Base-by-base conservation (phyloP, 1,140 invertebrate species). In the Cydia pomonella region DNA sequence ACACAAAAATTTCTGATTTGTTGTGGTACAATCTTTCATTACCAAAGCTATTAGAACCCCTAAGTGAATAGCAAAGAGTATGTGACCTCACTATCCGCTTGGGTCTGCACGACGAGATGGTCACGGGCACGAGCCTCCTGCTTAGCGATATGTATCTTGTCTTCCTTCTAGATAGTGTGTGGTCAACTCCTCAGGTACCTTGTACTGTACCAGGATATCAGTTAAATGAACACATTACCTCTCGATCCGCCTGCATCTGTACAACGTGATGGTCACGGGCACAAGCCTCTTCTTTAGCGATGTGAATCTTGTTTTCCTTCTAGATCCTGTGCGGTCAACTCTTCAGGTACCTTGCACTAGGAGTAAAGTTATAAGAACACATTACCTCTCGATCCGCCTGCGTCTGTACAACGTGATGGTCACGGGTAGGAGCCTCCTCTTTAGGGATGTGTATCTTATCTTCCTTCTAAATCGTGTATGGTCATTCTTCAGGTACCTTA, bases 241-340 rank as follows among this genome's bases (percentile, higher is more conserved):
- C 92, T 29, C 86, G 81, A 63, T 91, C 91, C 0, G 78, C 74
- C 33, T 90, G 87, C 0, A 83, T 84, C 7, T 81, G 77, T 1
- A 83, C 66, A 0, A 82, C 84, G 59, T 84, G 80, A 64, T 87
- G 85, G 66, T 92, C 87, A 25, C 89, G 83, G 0, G 90, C 86
- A 1, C 82, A 82, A 0, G 85, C 69, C 62, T 89, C 87, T 21
- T 91, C 89, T 64, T 93, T 90, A 10, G 93, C 87, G 80, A 94
- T 88, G 47, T 86, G 73, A 2, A 84, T 84, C 74, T 92, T 88
- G 69, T 93, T 86, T 71, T 93, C 91, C 29, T 93, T 93, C 79
- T 95, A 96, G 89, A 2, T 94, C 94, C 79, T 95, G 94, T 0
- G 94, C 95, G 13, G 94, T 94, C 82, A n/a, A n/a, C n/a, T n/a